Evolutionary conservation across 2,888 invertebrate species (phyloP), one percentile per base, ranked within the genome.

Genomic region (Polietes domitor): DNA sequence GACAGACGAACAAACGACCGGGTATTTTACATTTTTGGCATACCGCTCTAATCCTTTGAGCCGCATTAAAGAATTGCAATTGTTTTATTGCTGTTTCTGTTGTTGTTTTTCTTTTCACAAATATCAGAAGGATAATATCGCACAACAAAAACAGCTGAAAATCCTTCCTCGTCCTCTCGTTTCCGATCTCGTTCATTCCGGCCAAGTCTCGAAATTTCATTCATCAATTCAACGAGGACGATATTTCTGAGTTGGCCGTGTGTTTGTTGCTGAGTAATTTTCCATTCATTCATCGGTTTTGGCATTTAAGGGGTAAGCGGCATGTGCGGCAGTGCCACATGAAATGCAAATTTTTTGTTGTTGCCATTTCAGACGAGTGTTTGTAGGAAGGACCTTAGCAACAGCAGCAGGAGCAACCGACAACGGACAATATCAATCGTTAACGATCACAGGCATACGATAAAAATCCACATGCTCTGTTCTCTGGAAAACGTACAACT

Each of bases 21-120:
- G 17, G 41, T 21, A 19, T 43, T 41, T 9, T 55, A 63, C 19
- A 70, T 53, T 63, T 68, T 74, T 47, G 24, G 55, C 37, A 75
- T 72, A 72, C 12, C 21, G 4, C 71, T 17, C 55, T 82, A 82
- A 82, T 83, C 79, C 79, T 77, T 77, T 83, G 73, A 80, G 76
- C 65, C 21, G 37, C 41, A 61, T 43, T 68, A n/a, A 9, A 26
- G 21, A 77, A 72, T 77, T 65, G 70, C 81, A 77, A 73, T 73
- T 77, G 72, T 77, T 73, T 72, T 37, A 41, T 80, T 80, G 50
- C 71, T 32, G 43, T 32, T 63, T 26, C 12, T 75, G 10, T 74
- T 75, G n/a, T n/a, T n/a, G n/a, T n/a, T n/a, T n/a, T n/a, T n/a
- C n/a, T n/a, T 47, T 37, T 55, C 2, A 68, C 53, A 75, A 71